Base-by-base conservation (phyloP, 1,140 invertebrate genomes). In the Sitophilus oryzae region DNA sequence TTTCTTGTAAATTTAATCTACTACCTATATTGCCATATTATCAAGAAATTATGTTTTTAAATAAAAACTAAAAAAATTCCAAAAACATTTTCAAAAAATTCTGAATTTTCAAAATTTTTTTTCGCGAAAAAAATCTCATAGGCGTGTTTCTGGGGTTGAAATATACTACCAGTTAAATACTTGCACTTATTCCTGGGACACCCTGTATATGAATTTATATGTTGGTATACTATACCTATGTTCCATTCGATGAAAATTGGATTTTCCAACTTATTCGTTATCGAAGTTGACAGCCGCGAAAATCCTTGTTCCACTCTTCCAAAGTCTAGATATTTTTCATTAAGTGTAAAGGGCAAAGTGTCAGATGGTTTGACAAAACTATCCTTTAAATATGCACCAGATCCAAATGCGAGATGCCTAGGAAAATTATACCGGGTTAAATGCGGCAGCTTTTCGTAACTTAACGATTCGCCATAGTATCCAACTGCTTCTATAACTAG, bases 251-350 rank as follows among this genome's bases (percentile, higher is more conserved):
- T 49, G n/a, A 10, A 11, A 14, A 58, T 48, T 8, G 14, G 8
- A 42, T 40, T 11, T 20, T 42, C 53, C 36, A 46, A 22, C 25
- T 58, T 9, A 30, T 58, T 58, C 4, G 44, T 53, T 16, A 58
- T 8, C 25, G 11, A 18, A 9, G 25, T 34, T 42, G 8, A 8
- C 20, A 14, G 4, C 6, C 14, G n/a, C 10, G 10, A 15, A 15
- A 42, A n/a, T 19, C 42, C 14, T 48, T 14, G 18, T 11, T 49
- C 2, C 1, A 61, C 43, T 37, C 40, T 25, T 36, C 59, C 63
- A 49, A 66, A 63, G 54, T 66, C 58, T 14, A 66, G 19, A 35
- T 55, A 54, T 52, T 38, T 51, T 8, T 40, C 25, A 36, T 15
- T 62, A 2, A 66, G 18, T 8, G 58, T 58, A 40, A 63, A 23